These are phyloP conservation scores for Channallabes apus DNA, from an alignment of 2,797 vertebrate genomes.

Conservation along the genomic window DNA sequence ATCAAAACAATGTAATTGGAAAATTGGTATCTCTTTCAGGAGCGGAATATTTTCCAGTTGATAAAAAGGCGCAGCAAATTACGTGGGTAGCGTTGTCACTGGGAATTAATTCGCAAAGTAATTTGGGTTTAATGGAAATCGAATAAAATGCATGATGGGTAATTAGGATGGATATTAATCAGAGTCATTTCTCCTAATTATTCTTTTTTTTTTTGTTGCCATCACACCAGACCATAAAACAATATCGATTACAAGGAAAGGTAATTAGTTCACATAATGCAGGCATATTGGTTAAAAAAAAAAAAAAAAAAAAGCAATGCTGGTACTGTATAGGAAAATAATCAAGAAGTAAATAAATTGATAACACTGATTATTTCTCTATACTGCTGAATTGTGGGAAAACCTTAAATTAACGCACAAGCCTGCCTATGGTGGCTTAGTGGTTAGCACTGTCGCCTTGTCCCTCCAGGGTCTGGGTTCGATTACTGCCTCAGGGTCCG, in stretches of 20 bases:
- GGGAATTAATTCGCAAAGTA: neutral
- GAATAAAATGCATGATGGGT: neutral
- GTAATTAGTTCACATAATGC: neutral
- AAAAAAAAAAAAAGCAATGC: neutral
- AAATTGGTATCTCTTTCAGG: neutral
- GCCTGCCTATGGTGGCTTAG: too few species aligned
- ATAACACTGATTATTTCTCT: neutral
- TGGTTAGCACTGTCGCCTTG: too few species aligned
- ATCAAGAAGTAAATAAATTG: neutral
- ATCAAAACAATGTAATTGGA: neutral
- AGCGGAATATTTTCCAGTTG: neutral
- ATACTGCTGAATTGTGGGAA: neutral
- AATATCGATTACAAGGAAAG: neutral
- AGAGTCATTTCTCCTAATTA: neutral
- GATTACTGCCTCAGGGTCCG: too few species aligned
- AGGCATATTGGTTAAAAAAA: neutral
- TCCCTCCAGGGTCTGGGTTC: too few species aligned
- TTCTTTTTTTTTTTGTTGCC: neutral
- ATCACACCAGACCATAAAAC: neutral
- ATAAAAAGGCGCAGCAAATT: neutral
- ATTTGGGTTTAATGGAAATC: neutral
- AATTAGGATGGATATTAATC: conserved; percentile 11
- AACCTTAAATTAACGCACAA: neutral
- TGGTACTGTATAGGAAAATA: neutral
- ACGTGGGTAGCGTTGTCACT: neutral